phyloP scores from a whole-genome alignment of 30 jellyfish, hydroid and myxozoan species.

The Cassiopea xamachana region DNA sequence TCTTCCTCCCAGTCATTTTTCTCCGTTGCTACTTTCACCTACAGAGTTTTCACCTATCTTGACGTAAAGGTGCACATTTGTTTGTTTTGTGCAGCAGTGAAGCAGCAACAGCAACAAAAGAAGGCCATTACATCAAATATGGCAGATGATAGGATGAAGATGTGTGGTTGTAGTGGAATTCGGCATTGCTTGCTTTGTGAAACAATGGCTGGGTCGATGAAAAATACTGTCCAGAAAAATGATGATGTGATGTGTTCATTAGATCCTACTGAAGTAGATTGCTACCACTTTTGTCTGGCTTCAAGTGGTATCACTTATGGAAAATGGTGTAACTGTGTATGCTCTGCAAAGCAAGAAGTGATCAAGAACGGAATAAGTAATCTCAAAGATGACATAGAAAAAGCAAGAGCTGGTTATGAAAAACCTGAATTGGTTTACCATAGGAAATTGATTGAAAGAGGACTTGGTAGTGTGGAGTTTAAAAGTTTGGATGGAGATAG shows the following conservation, averaged over 20 bases:
- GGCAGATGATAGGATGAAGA: conserved; percentile 22
- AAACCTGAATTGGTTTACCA: neutral
- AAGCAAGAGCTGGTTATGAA: neutral
- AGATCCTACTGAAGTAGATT: neutral
- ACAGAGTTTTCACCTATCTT: too few relatives aligned
- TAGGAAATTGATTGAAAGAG: neutral
- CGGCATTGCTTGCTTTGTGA: conserved; percentile 76
- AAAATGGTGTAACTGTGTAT: neutral
- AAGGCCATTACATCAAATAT: neutral
- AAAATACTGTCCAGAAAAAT: neutral
- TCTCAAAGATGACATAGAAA: neutral
- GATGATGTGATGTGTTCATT: neutral
- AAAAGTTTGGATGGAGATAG: neutral
- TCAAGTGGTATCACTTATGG: neutral
- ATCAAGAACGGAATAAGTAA: neutral
- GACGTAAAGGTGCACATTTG: too few relatives aligned
- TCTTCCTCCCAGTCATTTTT: conserved; percentile 31
- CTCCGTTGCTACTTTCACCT: conserved; percentile 9
- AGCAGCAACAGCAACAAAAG: conserved; percentile 22
- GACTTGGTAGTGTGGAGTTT: neutral
- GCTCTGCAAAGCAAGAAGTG: neutral
- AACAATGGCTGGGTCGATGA: neutral
- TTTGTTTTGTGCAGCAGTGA: neutral
- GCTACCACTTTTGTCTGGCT: conserved; percentile 10
- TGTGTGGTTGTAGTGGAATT: conserved; percentile 84